Evolutionary conservation across 2,113 vertebrate species (phyloP), one percentile per base, ranked within the genome.

Genomic region (Oryzias woworae): DNA sequence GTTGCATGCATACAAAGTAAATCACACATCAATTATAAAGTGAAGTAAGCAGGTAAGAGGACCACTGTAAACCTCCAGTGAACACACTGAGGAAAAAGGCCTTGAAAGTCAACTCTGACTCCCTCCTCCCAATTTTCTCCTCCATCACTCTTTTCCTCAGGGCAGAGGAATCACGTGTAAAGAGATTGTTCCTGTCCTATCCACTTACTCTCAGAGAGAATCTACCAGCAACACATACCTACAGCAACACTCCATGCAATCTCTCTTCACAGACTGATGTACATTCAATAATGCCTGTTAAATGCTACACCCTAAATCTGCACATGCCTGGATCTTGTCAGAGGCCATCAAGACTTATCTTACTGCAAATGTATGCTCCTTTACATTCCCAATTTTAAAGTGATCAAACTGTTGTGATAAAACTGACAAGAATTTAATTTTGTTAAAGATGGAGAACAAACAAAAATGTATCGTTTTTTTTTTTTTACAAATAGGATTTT

Each of bases 101-200:
- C 28, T 42, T 46, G 50, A 65, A 66, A 60, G 26, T 73, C 71
- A 73, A 53, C 62, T 69, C 42, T 64, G 59, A 69, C 68, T 77
- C 20, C 53, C 23, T 55, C 23, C 52, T 71, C 67, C 51, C 45
- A 61, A 26, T 70, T 72, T 67, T 69, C 51, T 62, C 72, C 71
- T 63, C 73, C 54, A 70, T 81, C 71, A 58, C 53, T 67, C 58
- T 44, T 41, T 18, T 69, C 71, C 74, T 75, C 14, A 2, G 62
- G 66, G 62, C 44, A 43, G 31, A 59, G 66, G 44, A 73, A 69
- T 77, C 70, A 64, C 52, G 56, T 67, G 65, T 45, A 70, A 75
- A 65, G 55, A 69, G 65, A 55, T 71, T 49, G 16, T 65, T 83
- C 69, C 62, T 76, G 74, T 70, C 77, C 66, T 14, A 56, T 47